Evolutionary conservation across 2,797 vertebrate species (phyloP), one percentile per base, ranked within the genome.

Genomic region (Characodon lateralis): DNA sequence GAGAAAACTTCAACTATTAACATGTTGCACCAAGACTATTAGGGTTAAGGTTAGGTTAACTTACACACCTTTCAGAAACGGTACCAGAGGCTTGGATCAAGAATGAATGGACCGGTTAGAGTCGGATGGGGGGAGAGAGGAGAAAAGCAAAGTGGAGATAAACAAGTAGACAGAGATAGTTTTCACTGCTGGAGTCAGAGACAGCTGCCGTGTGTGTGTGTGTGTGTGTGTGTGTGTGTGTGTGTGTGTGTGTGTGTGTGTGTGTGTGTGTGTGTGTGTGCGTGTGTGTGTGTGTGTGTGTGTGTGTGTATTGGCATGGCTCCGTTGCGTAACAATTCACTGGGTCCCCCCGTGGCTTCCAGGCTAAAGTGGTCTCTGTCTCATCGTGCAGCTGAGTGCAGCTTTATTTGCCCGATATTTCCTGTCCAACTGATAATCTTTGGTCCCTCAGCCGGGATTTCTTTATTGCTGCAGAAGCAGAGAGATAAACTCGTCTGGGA

Each of bases 301-400:
- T 28, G 71, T 58, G 59, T 51, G 71, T 81, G 87, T 76, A 77
- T 73, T 84, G 77, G 86, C 78, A 83, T 53, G 71, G 74, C 69
- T 68, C 48, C 75, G 88, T 94, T 94, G 85, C 86, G 50, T 93
- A 94, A 94, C 84, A 79, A 82, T 79, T 75, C 72, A 70, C 86
- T 81, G 83, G 86, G 81, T 92, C 85, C 87, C 87, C 89, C 80
- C 10, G 78, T 79, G 85, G 85, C 85, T 91, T 43, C 66, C 56
- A 80, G 78, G 80, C 77, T 88, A 78, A 84, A 83, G 86, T 82
- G 88, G 82, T 88, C 20, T 58, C 59, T 55, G 18, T 51, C 43
- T 70, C 71, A 61, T 71, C 10, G 1, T 65, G 55, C 41, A 56
- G 72, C 51, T 83, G 75, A 14, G 2, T 55, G 59, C 31, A 51